phyloP scores from a whole-genome alignment of 2,888 invertebrate genomes.

The Dendrolimus houi region DNA sequence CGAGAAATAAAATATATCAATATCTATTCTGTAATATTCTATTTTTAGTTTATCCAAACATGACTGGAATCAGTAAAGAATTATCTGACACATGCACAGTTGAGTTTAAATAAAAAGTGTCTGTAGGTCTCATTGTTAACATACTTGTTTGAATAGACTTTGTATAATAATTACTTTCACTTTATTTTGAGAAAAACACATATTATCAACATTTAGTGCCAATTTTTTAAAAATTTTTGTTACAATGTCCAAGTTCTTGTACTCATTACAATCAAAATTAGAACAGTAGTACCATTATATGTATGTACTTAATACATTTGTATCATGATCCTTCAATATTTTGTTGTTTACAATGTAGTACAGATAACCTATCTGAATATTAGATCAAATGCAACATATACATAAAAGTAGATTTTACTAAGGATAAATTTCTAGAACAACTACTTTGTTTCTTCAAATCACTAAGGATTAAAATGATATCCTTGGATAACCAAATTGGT shows the following conservation, averaged over 20 bases:
- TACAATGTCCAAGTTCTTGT: background rate
- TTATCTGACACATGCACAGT: no score
- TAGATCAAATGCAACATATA: background rate
- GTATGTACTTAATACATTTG: background rate
- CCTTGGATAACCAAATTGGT: conserved; percentile 9
- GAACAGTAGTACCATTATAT: background rate
- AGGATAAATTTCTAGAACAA: no score
- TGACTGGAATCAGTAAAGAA: no score
- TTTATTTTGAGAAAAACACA: background rate
- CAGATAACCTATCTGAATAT: background rate
- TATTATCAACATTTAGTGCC: background rate
- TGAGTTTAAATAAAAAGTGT: no score
- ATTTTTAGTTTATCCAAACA: no score
- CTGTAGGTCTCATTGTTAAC: background rate
- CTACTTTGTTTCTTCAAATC: background rate
- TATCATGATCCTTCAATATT: background rate
- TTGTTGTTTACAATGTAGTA: background rate
- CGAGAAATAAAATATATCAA: no score
- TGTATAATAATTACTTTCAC: background rate
- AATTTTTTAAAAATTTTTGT: background rate
- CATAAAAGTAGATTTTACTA: background rate
- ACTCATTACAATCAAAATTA: background rate
- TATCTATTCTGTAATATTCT: no score
- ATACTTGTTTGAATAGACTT: background rate
- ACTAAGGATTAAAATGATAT: background rate